These are phyloP conservation scores for Trissoscelio sp. DNA, from an alignment of 2,888 invertebrate species.

Conservation along the genomic window DNA sequence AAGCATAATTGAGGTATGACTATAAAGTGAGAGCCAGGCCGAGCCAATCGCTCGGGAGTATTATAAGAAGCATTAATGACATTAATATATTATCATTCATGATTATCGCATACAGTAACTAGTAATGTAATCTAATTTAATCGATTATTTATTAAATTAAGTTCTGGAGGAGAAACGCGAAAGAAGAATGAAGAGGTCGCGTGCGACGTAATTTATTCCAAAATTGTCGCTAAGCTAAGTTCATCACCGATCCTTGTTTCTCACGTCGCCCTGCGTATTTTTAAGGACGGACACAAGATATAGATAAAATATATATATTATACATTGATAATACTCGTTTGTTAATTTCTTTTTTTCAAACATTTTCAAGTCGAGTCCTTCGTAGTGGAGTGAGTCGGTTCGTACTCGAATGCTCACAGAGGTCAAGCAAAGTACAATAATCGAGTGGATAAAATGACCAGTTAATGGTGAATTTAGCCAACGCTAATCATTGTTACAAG, in stretches of 20 bases:
- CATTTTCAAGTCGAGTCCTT: conserved; percentile 44
- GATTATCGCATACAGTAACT: conserved; percentile 82
- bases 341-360: conserved; percentile 65
- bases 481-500: conserved; percentile 57
- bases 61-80: conserved; percentile 84
- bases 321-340: conserved; percentile 77
- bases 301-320: conserved; percentile 61
- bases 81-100: conserved; percentile 84
- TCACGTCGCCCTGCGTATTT: conserved; percentile 70
- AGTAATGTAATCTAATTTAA: conserved; percentile 83
- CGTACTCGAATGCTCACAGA: conserved; percentile 67
- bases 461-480: conserved; percentile 56
- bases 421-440: conserved; percentile 73
- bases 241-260: conserved; percentile 74
- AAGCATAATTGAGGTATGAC: conserved; percentile 63
- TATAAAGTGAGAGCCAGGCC: conserved; percentile 67
- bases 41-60: conserved; percentile 78
- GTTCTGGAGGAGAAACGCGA: conserved; percentile 80
- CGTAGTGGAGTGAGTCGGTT: conserved; percentile 46
- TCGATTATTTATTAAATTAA: conserved; percentile 83
- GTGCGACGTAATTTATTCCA: conserved; percentile 77
- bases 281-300: conserved; percentile 75
- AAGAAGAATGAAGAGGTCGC: conserved; percentile 73
- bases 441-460: conserved; percentile 20
- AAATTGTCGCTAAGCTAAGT: conserved; percentile 78